These are phyloP conservation scores for Puffinus mauretanicus DNA, from an alignment of 2,113 vertebrate species.

Conservation along the genomic window DNA sequence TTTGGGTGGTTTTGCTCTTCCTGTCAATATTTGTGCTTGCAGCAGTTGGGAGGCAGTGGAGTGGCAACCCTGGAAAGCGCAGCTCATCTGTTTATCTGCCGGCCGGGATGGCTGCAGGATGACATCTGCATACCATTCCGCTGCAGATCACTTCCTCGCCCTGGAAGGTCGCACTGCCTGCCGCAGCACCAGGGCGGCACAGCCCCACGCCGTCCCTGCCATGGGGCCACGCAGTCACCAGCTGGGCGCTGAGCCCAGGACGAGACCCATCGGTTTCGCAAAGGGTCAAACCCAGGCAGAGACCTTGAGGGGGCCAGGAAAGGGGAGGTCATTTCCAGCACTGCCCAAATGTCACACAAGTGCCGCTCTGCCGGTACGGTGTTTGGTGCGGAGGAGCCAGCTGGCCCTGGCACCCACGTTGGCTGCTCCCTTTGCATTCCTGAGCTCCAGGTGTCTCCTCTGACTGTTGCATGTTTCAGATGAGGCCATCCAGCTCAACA, in stretches of 20 bases:
- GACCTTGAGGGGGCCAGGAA: not conserved
- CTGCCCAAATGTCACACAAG: not conserved
- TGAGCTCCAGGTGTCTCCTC: not conserved
- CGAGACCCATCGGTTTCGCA: fast-evolving
- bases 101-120: slow-evolving; percentile 40
- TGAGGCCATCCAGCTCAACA: not conserved
- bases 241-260: not conserved
- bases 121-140: slow-evolving; percentile 36
- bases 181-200: not conserved
- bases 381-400: not conserved
- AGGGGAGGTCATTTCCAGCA: not conserved
- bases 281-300: not conserved
- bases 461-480: not conserved
- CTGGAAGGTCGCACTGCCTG: not conserved
- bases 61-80: slow-evolving; percentile 40
- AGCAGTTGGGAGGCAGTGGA: not conserved
- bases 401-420: no score
- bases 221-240: not conserved
- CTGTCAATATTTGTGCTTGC: slow-evolving; percentile 56
- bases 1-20: slow-evolving; percentile 31
- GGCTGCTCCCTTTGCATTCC: not conserved
- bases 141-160: slow-evolving; percentile 20
- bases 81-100: slow-evolving; percentile 48
- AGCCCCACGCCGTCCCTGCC: not conserved
- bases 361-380: fast-evolving